A percentile compares a stretch with the other conserved stretches of the same genome.
Conservation (phyloP, 1,140 invertebrate species). For the Trachelipus rathkii region DNA sequence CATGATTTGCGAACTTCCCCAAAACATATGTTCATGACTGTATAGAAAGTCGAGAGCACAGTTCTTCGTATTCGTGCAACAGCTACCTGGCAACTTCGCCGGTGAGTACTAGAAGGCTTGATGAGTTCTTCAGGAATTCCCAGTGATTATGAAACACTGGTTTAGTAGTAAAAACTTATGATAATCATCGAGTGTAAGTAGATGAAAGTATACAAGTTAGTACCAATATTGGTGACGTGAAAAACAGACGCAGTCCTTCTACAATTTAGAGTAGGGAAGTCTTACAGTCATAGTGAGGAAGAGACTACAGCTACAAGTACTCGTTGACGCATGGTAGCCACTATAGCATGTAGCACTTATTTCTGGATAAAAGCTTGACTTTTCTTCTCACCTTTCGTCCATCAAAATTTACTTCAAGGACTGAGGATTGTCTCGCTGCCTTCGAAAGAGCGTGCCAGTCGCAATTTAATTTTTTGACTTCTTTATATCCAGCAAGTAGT, state of each 20-base stretch:
- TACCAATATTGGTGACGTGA: too few relatives aligned
- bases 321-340: conserved; percentile 68
- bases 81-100: too few relatives aligned
- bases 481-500: conserved; percentile 85
- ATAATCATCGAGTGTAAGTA: too few relatives aligned
- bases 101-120: conserved; percentile 80
- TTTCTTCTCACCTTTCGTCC: conserved; percentile 81
- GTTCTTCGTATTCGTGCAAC: conserved; percentile 70
- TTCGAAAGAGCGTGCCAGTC: conserved; percentile 86
- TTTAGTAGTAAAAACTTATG: too few relatives aligned
- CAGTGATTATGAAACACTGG: too few relatives aligned
- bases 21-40: conserved; percentile 85
- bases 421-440: conserved; percentile 69
- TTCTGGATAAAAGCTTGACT: conserved; percentile 71
- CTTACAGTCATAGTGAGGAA: too few relatives aligned
- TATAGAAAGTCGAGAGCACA: conserved; percentile 81
- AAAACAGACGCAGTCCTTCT: too few relatives aligned
- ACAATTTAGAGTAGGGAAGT: too few relatives aligned
- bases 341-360: conserved; percentile 65
- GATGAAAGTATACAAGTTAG: too few relatives aligned
- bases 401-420: conserved; percentile 80
- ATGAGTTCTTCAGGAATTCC: conserved; percentile 79
- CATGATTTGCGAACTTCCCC: conserved; percentile 71
- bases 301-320: conserved; percentile 71
- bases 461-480: conserved; percentile 84